Conservation (phyloP, 2,888 invertebrate species). For the Catotricha subobsoleta region DNA sequence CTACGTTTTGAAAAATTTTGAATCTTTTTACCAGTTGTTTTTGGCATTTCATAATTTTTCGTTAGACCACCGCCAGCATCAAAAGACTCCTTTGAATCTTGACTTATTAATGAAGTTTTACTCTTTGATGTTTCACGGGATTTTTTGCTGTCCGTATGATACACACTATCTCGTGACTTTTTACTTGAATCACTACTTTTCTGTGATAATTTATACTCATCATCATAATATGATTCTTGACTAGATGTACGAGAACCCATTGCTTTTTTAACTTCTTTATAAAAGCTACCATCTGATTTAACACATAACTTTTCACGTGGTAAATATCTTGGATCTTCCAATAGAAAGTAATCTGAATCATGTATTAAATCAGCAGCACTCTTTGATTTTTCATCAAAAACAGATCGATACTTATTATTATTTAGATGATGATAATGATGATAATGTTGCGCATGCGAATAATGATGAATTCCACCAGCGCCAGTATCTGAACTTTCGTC, state of each 20-base stretch:
- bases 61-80: conserved; percentile 5
- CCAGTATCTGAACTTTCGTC: conserved; percentile 39
- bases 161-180: conserved; percentile 43
- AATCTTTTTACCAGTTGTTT: conserved; percentile 28
- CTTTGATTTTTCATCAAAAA: conserved; percentile 38
- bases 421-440: background rate
- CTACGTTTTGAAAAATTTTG: conserved; percentile 23
- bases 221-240: conserved; percentile 45
- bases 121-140: conserved; percentile 41
- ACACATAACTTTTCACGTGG: conserved; percentile 53
- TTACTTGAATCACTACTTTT: conserved; percentile 48
- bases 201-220: conserved; percentile 32
- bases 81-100: conserved; percentile 35
- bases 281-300: conserved; percentile 54
- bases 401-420: conserved; percentile 34
- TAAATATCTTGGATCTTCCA: conserved; percentile 57
- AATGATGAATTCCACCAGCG: conserved; percentile 22
- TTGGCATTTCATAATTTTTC: conserved; percentile 33
- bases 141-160: conserved; percentile 47
- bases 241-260: conserved; percentile 48
- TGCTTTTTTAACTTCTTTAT: conserved; percentile 46
- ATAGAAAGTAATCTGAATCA: conserved; percentile 47
- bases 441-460: background rate
- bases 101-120: conserved; percentile 41
- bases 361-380: conserved; percentile 51